Evolutionary conservation across 2,113 vertebrate species (phyloP).

Genomic region (Illadopsis cleaveri): DNA sequence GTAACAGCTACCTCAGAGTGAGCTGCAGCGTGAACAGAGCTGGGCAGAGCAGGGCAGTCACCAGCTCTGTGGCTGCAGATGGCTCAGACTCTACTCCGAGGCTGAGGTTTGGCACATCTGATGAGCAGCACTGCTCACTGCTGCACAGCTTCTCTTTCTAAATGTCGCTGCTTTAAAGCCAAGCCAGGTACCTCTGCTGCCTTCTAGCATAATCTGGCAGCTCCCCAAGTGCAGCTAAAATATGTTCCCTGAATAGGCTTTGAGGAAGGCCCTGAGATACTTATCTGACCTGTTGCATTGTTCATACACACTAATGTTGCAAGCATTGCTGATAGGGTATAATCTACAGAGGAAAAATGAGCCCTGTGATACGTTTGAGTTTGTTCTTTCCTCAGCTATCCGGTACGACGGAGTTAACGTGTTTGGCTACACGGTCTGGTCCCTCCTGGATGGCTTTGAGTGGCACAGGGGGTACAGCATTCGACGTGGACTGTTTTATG

Average conservation of each 20-base stretch:
- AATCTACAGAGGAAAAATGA: background rate
- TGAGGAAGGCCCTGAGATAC: background rate
- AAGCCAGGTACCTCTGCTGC: background rate
- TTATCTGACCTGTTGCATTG: background rate
- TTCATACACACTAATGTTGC: background rate
- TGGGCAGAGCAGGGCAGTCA: background rate
- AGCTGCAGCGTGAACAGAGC: background rate
- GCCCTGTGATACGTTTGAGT: background rate
- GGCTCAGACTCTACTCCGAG: background rate
- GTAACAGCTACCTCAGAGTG: rapidly evolving
- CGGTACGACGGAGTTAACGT: slow-evolving; percentile 85
- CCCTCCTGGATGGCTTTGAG: slow-evolving; percentile 94
- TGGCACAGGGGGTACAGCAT: slow-evolving; percentile 92
- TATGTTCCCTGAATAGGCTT: background rate
- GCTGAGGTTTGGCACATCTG: background rate
- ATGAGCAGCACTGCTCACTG: background rate
- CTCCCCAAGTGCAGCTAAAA: background rate
- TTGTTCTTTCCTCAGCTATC: slow-evolving; percentile 79
- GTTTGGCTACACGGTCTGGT: slow-evolving; percentile 96
- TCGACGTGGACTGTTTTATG: slow-evolving; percentile 90
- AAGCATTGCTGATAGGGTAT: background rate
- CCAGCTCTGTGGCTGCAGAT: rapidly evolving
- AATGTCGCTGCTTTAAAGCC: background rate
- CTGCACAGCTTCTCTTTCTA: background rate
- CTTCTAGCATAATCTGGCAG: background rate